phyloP scores from a whole-genome alignment of 1,140 invertebrate species.

The Metaphire vulgaris region DNA sequence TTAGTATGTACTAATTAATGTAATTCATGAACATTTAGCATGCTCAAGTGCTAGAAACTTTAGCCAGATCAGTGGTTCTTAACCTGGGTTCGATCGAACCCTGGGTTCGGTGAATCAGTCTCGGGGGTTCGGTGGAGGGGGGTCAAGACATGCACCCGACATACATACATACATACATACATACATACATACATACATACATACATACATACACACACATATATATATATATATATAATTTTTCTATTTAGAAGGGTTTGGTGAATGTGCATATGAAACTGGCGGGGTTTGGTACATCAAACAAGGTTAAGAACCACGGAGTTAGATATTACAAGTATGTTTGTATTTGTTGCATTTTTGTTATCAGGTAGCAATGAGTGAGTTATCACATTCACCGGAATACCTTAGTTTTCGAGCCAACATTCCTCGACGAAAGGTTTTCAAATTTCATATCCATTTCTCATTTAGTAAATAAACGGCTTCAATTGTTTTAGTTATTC shows the following conservation, averaged over 20 bases:
- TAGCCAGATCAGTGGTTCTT: too few species aligned
- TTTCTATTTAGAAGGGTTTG: not conserved
- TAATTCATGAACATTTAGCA: too few species aligned
- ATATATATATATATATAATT: not conserved
- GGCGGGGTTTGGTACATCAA: not conserved
- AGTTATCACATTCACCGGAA: not conserved
- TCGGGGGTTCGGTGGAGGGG: not conserved
- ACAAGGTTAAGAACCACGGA: not conserved
- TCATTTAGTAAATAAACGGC: not conserved
- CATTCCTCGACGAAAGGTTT: not conserved
- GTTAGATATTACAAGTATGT: not conserved
- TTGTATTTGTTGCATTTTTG: not conserved
- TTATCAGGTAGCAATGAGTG: not conserved
- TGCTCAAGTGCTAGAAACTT: too few species aligned
- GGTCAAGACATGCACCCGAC: not conserved
- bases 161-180: slow-evolving; percentile 3
- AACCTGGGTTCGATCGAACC: not conserved
- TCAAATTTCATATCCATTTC: not conserved
- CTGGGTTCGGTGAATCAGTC: not conserved
- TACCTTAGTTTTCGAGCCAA: not conserved
- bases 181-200: slow-evolving; percentile 3
- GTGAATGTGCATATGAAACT: not conserved
- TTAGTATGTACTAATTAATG: too few species aligned
- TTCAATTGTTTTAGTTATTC: too few species aligned
- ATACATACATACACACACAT: too few species aligned